phyloP scores from a whole-genome alignment of 1,140 invertebrate genomes.

The Leptopilina clavipes region DNA sequence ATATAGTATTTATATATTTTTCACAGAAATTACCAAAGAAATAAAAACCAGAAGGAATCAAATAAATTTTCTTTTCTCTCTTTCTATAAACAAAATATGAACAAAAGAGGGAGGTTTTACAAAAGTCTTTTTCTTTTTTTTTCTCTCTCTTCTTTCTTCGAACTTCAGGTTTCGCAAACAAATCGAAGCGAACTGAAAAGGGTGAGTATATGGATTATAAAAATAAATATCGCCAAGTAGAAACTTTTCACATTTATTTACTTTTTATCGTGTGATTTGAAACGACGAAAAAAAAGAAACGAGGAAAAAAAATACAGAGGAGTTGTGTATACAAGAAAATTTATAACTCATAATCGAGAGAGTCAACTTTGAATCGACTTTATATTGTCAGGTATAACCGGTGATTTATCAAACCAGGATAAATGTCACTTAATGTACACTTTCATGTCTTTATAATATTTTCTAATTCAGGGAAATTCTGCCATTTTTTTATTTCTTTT shows the following conservation, averaged over 20 bases:
- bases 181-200: no score
- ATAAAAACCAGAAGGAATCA: not conserved
- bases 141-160: not conserved
- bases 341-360: slow-evolving; percentile 9
- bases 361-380: slow-evolving; percentile 2
- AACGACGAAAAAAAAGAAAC: not conserved
- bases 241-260: slow-evolving; percentile 25
- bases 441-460: no score
- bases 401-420: not conserved
- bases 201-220: not conserved
- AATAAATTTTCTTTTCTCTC: not conserved
- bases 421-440: not conserved
- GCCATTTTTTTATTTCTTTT: no score
- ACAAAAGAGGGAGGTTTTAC: not conserved
- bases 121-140: no score
- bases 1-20: not conserved
- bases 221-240: not conserved
- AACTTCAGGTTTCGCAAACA: not conserved
- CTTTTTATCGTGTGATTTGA: not conserved
- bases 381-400: not conserved
- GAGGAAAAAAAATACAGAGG: not conserved
- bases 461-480: no score
- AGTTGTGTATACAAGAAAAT: not conserved
- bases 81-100: not conserved
- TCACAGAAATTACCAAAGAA: not conserved